Conservation (phyloP, 2,888 invertebrate species). For the Nebria brevicollis region DNA sequence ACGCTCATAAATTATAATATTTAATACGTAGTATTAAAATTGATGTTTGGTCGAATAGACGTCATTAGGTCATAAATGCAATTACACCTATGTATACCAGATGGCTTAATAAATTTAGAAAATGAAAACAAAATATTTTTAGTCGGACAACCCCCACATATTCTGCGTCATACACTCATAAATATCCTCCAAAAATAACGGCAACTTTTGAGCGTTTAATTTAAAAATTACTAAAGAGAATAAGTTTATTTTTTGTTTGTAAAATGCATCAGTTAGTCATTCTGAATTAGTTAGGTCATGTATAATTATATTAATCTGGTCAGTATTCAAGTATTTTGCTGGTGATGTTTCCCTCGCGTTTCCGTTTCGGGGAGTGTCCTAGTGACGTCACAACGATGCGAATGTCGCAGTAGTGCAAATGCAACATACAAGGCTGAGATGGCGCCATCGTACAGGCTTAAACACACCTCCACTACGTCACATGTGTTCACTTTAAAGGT, state of each 20-base stretch:
- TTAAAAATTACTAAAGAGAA: not conserved
- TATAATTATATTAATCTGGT: not conserved
- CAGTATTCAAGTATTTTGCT: not conserved
- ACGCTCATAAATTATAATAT: too few species aligned
- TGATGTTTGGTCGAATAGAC: too few species aligned
- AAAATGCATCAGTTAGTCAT: too few species aligned
- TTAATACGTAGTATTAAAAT: too few species aligned
- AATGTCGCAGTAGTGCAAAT: not conserved
- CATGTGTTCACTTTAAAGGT: constrained; percentile 22
- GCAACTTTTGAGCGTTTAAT: not conserved
- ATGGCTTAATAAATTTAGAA: too few species aligned
- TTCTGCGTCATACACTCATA: not conserved
- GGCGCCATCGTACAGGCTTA: constrained; percentile 21
- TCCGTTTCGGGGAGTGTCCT: not conserved
- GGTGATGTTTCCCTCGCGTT: not conserved
- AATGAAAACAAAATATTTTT: too few species aligned
- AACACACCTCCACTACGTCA: constrained; percentile 34
- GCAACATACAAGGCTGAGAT: constrained; percentile 3
- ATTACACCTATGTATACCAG: not conserved
- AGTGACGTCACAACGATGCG: not conserved
- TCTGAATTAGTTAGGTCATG: not conserved
- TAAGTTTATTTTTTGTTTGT: too few species aligned
- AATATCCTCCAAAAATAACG: not conserved
- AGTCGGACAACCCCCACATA: not conserved
- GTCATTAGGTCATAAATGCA: too few species aligned